Conservation (phyloP, 1,140 invertebrate genomes). For the Palaemon carinicauda region DNA sequence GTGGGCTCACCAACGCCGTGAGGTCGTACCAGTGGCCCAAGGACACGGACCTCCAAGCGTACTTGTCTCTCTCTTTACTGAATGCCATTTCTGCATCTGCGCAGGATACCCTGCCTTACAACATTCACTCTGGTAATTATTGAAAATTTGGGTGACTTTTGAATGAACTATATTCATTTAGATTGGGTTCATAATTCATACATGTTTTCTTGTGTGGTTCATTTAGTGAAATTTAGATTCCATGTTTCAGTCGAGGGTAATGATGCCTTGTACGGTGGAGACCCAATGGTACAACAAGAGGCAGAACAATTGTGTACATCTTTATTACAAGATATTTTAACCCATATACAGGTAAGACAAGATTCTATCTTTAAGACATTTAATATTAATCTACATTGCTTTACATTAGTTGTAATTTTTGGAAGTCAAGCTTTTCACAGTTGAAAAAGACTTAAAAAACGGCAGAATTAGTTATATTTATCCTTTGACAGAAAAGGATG, state of each 20-base stretch:
- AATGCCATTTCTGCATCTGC: conserved; percentile 77
- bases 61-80: conserved; percentile 76
- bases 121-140: conserved; percentile 77
- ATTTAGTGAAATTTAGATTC: not conserved
- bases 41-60: conserved; percentile 67
- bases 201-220: too few relatives aligned
- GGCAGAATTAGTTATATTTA: too few relatives aligned
- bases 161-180: too few relatives aligned
- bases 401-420: too few relatives aligned
- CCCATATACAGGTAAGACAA: conserved; percentile 69
- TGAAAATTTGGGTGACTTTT: not conserved
- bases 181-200: too few relatives aligned
- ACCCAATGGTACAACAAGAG: conserved; percentile 84
- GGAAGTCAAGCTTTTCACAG: not conserved
- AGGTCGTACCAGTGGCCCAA: conserved; percentile 76
- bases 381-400: too few relatives aligned
- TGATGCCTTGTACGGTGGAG: conserved; percentile 89
- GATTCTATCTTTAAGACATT: too few relatives aligned
- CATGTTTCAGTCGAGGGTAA: conserved; percentile 84
- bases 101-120: conserved; percentile 83
- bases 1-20: conserved; percentile 78
- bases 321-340: conserved; percentile 80
- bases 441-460: too few relatives aligned
- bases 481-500: too few relatives aligned
- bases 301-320: conserved; percentile 81